Evolutionary conservation across 2,113 vertebrate species (phyloP), one percentile per base, ranked within the genome.

Genomic region (Tragulus kanchil): DNA sequence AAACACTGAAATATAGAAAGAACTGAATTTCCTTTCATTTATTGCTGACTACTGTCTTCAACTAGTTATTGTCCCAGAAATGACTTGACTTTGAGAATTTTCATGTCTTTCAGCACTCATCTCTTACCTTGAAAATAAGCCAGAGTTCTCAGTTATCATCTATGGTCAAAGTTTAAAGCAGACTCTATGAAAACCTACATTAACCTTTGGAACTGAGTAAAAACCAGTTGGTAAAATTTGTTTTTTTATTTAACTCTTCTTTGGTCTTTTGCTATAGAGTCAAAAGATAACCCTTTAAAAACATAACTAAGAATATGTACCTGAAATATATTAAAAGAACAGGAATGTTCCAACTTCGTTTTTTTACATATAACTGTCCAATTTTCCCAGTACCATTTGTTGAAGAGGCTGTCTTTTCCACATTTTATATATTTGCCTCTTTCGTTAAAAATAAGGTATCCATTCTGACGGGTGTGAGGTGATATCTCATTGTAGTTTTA

Each of bases 161-260:
- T 85, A 36, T 86, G 8, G 6, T 81, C 45, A 96, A 59, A 5
- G 16, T 75, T 95, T 86, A 87, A 90, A 94, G 23, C 25, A 88
- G n/a, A 85, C 25, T 4, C 64, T 89, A 64, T 69, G 26, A 94
- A 87, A 85, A 67, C 9, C 13, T 69, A 23, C 28, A 87, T 69
- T 81, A 97, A 92, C 25, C 15, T 96, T 91, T 93, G 45, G 36
- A 85, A 64, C 16, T 42, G 28, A 82, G 73, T 59, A 86, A 93
- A 90, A 88, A 31, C 21, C n/a, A 94, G 67, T 79, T 75, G 31
- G 71, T 82, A 78, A 78, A 95, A 62, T 54, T 42, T 85, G 19
- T 82, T 90, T 89, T 95, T 89, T 88, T 75, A 50, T 42, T 62
- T 94, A n/a, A 65, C 5, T 5, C 0, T 45, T 48, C 19, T 85